Evolutionary conservation across 2,888 invertebrate genomes (phyloP).

Genomic region (Toxonevra muliebris): DNA sequence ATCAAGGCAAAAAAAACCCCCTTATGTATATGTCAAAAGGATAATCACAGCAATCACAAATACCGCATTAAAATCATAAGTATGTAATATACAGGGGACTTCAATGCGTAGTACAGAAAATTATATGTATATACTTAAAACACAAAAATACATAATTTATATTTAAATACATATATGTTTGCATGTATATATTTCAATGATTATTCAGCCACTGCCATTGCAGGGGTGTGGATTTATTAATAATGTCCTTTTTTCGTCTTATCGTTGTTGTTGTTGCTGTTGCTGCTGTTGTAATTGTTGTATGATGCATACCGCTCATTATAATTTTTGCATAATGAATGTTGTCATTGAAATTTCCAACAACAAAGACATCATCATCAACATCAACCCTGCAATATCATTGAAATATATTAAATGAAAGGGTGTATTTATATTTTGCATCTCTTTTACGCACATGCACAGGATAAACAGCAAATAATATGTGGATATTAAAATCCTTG

Average conservation of each 20-base stretch:
- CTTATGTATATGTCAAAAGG: slow-evolving; percentile 22
- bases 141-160: slow-evolving; percentile 3
- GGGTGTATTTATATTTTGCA: slow-evolving; percentile 25
- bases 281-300: slow-evolving; percentile 3
- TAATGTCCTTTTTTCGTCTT: slow-evolving; percentile 17
- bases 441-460: slow-evolving; percentile 18
- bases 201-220: neutral
- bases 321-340: slow-evolving; percentile 35
- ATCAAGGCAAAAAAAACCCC: no score
- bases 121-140: neutral
- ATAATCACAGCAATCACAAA: slow-evolving; percentile 25
- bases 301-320: slow-evolving; percentile 24
- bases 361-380: slow-evolving; percentile 7
- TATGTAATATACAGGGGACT: slow-evolving; percentile 2
- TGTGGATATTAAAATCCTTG: slow-evolving; percentile 25
- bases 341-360: slow-evolving; percentile 35
- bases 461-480: neutral
- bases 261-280: slow-evolving; percentile 1
- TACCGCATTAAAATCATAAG: neutral
- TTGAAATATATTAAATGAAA: slow-evolving; percentile 11
- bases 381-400: slow-evolving; percentile 23
- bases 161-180: neutral
- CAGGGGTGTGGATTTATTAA: slow-evolving; percentile 22
- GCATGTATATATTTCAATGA: neutral
- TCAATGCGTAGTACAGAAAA: slow-evolving; percentile 5